A percentile compares a stretch with the other conserved stretches of the same genome.
Evolutionary conservation across 2,888 invertebrate genomes (phyloP).

Genomic region (Thera obeliscata): DNA sequence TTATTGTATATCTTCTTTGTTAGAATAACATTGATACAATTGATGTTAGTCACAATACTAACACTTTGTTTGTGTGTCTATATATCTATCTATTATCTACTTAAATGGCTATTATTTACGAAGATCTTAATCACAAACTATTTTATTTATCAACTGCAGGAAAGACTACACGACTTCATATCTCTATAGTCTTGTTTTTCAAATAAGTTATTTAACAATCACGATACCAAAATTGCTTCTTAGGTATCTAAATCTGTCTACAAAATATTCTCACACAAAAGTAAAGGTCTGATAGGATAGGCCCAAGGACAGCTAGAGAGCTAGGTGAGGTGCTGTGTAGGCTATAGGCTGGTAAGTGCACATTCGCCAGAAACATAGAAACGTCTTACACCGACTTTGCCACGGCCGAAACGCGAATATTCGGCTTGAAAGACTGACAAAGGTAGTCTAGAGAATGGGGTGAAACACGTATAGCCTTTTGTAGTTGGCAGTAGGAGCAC

Average conservation of each 20-base stretch:
- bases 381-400: not conserved
- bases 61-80: not conserved
- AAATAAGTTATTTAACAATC: not conserved
- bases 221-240: not conserved
- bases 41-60: constrained; percentile 1
- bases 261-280: constrained; percentile 14
- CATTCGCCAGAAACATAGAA: constrained; percentile 20
- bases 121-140: not conserved
- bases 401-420: not conserved
- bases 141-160: not conserved
- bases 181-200: not conserved
- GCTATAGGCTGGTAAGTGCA: constrained; percentile 26
- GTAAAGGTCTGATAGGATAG: constrained; percentile 26
- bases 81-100: not conserved
- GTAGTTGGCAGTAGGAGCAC: too few species aligned
- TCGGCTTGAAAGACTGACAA: too few species aligned
- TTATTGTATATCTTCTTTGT: not conserved
- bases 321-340: constrained; percentile 34
- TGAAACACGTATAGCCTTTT: too few species aligned
- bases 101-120: not conserved
- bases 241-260: not conserved
- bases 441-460: too few species aligned
- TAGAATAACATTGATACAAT: not conserved
- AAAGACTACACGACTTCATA: not conserved
- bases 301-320: constrained; percentile 30